phyloP scores from a whole-genome alignment of 2,888 invertebrate genomes.

The Brassicogethes aeneus region DNA sequence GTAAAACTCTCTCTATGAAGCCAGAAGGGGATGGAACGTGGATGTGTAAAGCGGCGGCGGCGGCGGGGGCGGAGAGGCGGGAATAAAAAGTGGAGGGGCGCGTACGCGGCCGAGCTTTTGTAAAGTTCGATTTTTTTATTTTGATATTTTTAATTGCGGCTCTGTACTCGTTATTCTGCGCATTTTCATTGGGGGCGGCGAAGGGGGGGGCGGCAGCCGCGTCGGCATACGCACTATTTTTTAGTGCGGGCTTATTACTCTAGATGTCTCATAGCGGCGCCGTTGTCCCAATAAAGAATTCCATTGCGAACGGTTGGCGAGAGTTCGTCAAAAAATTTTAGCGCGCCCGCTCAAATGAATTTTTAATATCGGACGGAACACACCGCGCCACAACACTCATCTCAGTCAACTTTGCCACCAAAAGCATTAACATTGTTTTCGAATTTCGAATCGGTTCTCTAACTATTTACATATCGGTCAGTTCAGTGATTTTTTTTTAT shows the following conservation, averaged over 20 bases:
- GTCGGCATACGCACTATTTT: constrained; percentile 53
- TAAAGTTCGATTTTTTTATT: constrained; percentile 39
- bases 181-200: constrained; percentile 45
- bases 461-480: too few species aligned
- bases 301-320: constrained; percentile 31
- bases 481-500: too few species aligned
- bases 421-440: too few species aligned
- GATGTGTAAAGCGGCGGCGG: not conserved
- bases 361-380: constrained; percentile 41
- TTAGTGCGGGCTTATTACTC: constrained; percentile 56
- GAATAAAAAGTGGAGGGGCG: constrained; percentile 8
- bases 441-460: too few species aligned
- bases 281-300: constrained; percentile 46
- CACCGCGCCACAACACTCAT: too few species aligned
- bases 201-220: constrained; percentile 45
- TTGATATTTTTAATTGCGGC: constrained; percentile 50
- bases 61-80: constrained; percentile 15
- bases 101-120: constrained; percentile 15
- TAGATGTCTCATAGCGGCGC: constrained; percentile 56
- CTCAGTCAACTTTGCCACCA: too few species aligned
- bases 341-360: constrained; percentile 42
- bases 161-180: constrained; percentile 50
- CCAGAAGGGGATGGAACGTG: too few species aligned
- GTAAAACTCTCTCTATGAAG: too few species aligned
- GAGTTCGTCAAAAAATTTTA: constrained; percentile 38